Percentiles rank a stretch among this genome's conserved stretches.
Conservation (phyloP, 2,888 invertebrate genomes). For the Teleiodes luculella region DNA sequence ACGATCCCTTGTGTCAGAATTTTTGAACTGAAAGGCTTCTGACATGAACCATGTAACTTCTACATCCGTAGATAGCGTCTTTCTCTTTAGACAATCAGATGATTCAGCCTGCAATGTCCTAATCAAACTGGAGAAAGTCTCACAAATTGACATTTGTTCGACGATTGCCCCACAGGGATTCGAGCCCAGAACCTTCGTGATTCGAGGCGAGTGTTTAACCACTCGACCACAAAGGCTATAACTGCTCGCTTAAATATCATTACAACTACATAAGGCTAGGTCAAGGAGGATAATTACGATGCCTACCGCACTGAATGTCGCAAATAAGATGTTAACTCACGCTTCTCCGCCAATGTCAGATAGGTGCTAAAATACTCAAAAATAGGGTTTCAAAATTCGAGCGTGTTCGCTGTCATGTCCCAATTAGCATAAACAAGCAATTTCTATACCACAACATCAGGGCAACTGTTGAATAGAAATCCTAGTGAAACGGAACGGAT, state of each 20-base stretch:
- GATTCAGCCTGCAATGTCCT: too few relatives aligned
- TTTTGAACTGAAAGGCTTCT: too few relatives aligned
- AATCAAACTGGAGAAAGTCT: too few relatives aligned
- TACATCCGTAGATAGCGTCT: too few relatives aligned
- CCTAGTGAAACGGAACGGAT: conserved; percentile 45
- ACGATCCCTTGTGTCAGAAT: too few relatives aligned
- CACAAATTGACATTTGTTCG: too few relatives aligned
- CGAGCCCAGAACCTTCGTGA: too few relatives aligned
- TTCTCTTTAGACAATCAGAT: too few relatives aligned
- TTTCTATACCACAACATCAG: conserved; percentile 39
- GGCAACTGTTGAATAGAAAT: conserved; percentile 36
- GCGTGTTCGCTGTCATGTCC: background rate
- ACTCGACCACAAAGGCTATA: too few relatives aligned
- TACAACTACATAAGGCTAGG: conserved; percentile 46
- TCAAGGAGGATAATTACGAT: conserved; percentile 49
- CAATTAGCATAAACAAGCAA: conserved; percentile 48
- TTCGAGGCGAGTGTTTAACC: too few relatives aligned
- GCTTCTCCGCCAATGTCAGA: conserved; percentile 24
- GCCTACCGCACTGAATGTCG: conserved; percentile 29
- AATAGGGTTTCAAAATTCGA: background rate
- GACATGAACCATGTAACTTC: too few relatives aligned
- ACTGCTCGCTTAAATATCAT: conserved; percentile 39
- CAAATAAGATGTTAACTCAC: conserved; percentile 34
- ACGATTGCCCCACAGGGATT: too few relatives aligned
- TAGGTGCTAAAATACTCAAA: background rate